These are phyloP conservation scores for Phlogophora meticulosa DNA, from an alignment of 2,888 invertebrate species.

Conservation along the genomic window DNA sequence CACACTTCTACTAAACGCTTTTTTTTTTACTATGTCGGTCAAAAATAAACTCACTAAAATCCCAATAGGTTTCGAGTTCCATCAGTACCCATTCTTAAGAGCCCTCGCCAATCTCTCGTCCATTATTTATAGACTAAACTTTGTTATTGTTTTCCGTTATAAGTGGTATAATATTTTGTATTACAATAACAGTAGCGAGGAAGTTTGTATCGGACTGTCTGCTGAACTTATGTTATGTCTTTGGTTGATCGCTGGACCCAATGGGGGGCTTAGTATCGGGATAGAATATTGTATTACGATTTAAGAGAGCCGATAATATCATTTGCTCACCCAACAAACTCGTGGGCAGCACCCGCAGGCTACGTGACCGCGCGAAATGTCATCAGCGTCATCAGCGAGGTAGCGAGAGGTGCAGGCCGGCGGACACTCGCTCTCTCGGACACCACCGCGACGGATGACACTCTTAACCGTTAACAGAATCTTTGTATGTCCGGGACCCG, in stretches of 20 bases:
- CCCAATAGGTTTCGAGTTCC: slow-evolving; percentile 11
- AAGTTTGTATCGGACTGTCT: slow-evolving; percentile 61
- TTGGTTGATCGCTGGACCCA: slow-evolving; percentile 61
- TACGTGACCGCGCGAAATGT: no score
- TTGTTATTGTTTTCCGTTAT: slow-evolving; percentile 84
- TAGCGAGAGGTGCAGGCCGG: no score
- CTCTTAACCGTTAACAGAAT: no score
- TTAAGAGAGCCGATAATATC: no score
- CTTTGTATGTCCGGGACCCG: no score
- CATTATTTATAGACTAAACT: slow-evolving; percentile 85
- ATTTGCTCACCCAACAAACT: no score
- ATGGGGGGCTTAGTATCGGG: slow-evolving; percentile 22
- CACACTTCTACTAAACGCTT: no score
- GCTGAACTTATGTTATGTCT: slow-evolving; percentile 66
- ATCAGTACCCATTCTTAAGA: slow-evolving; percentile 67
- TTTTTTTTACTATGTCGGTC: not conserved
- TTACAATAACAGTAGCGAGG: slow-evolving; percentile 62
- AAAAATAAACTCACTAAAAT: not conserved
- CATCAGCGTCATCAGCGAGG: no score
- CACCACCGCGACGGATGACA: no score
- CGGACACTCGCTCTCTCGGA: no score
- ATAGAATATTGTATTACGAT: not conserved
- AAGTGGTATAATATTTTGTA: slow-evolving; percentile 76
- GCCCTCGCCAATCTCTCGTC: slow-evolving; percentile 74
- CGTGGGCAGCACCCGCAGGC: no score